Percentiles rank a stretch among this genome's conserved stretches.
Evolutionary conservation across 2,888 invertebrate genomes (phyloP).

Genomic region (Metellina segmentata): DNA sequence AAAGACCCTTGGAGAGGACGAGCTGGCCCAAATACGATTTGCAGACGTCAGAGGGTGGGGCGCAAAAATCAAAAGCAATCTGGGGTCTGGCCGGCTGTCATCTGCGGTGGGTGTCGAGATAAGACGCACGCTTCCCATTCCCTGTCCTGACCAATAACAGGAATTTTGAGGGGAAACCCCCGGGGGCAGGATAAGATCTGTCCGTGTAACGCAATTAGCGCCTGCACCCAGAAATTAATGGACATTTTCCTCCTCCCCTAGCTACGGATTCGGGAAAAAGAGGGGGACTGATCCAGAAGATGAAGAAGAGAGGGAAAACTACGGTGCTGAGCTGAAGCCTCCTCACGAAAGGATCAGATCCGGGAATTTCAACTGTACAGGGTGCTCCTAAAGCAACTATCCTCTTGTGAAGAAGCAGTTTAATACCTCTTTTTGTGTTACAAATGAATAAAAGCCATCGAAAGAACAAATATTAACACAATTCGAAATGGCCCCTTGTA

Average conservation of each 20-base stretch:
- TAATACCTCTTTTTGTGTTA: too few relatives aligned
- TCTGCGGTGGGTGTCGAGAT: constrained; percentile 47
- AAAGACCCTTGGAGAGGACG: background rate
- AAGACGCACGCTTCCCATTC: background rate
- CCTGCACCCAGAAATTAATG: constrained; percentile 60
- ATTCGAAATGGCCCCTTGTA: too few relatives aligned
- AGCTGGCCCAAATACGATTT: background rate
- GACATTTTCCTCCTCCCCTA: constrained; percentile 21
- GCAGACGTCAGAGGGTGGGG: background rate
- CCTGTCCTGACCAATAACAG: constrained; percentile 63
- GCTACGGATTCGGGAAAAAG: background rate
- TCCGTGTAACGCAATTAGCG: constrained; percentile 64
- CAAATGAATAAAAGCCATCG: too few relatives aligned
- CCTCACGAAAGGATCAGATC: too few relatives aligned
- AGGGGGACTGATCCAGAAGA: constrained; percentile 9
- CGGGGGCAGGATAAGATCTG: constrained; percentile 64
- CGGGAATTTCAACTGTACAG: too few relatives aligned
- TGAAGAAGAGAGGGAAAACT: background rate
- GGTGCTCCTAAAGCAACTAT: too few relatives aligned
- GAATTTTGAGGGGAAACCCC: constrained; percentile 62
- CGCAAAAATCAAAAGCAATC: constrained; percentile 41
- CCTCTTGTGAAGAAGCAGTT: too few relatives aligned
- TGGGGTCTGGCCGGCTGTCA: constrained; percentile 50
- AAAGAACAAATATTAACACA: too few relatives aligned
- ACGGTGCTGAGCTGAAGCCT: too few relatives aligned